phyloP scores from a whole-genome alignment of 2,797 vertebrate species.

The Gobio occitaniae region DNA sequence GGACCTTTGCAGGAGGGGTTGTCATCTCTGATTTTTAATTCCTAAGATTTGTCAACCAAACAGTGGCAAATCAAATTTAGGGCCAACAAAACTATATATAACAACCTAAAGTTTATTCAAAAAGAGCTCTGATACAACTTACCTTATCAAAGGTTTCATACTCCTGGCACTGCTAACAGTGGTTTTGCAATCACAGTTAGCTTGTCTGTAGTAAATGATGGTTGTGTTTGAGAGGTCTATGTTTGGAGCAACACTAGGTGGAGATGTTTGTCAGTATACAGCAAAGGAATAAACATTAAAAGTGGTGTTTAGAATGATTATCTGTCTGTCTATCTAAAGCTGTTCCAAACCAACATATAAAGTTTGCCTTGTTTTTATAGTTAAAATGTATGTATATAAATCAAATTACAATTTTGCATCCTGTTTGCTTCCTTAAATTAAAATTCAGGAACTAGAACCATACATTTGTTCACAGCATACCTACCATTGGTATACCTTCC shows the following conservation, averaged over 20 bases:
- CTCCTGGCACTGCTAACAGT: neutral
- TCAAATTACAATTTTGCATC: too few relatives aligned
- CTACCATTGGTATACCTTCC: neutral
- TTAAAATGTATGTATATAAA: neutral
- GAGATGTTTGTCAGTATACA: constrained; percentile 51
- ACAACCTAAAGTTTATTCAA: neutral
- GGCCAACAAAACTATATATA: neutral
- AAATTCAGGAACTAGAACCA: neutral
- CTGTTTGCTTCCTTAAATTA: too few relatives aligned
- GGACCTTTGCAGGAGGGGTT: neutral
- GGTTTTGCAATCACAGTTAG: neutral
- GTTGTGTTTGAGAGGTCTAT: neutral
- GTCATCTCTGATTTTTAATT: neutral
- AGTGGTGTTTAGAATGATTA: neutral
- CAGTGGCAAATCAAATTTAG: neutral
- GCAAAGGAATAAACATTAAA: neutral
- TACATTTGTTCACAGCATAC: neutral
- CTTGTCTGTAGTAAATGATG: neutral
- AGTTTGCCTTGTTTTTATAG: neutral
- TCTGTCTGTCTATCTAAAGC: neutral
- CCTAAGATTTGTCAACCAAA: neutral
- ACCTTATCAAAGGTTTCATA: neutral
- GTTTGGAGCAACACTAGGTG: constrained; percentile 44
- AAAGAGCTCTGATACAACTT: neutral
- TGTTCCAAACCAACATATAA: neutral